Base-by-base conservation (phyloP, 2,113 vertebrate species). In the Caracal caracal region DNA sequence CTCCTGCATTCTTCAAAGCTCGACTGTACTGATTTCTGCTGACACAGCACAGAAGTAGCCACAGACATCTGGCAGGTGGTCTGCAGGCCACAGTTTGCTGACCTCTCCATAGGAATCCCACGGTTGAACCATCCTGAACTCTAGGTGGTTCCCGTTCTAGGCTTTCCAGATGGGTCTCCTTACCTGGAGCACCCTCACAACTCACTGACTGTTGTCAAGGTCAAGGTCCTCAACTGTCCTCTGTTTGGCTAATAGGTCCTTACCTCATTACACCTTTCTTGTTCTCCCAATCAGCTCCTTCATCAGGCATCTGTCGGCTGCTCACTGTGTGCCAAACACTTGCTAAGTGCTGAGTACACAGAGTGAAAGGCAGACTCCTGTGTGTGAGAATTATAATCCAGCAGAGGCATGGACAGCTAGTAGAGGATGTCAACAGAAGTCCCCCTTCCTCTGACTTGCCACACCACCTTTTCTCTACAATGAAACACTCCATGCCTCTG, bases 71-170 rank as follows among this genome's bases (percentile, higher is more conserved):
- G 70, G 59, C 5, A 10, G 43, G 84, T 79, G 85, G 73, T 71
- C 28, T 0, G 1, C 0, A 3, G 26, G 63, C 68, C 51, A 10
- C 1, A 22, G 63, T 73, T 20, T 17, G 78, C 24, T 28, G 59
- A 63, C 43, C 65, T 17, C 7, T 20, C 61, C 28, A 22, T 0
- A 5, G 53, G 63, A 35, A 61, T 66, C 53, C 35, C 8, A 3
- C 33, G 78, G 78, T 35, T 90, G 73, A 47, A 13, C 30, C 65
- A 40, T 28, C 70, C 56, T 1, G 61, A 80, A 9, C 40, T 66
- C 71, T 70, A 13, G 10, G 65, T 16, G 11, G 24, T 20, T 37
- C 59, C 66, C 6, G 28, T 16, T 47, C 4, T 71, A 7, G 75
- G 73, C 10, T 33, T 80, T 79, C 47, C 30, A 51, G 70, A 19